Conservation (phyloP, 2,113 vertebrate genomes). For the Ceyx melanurus region DNA sequence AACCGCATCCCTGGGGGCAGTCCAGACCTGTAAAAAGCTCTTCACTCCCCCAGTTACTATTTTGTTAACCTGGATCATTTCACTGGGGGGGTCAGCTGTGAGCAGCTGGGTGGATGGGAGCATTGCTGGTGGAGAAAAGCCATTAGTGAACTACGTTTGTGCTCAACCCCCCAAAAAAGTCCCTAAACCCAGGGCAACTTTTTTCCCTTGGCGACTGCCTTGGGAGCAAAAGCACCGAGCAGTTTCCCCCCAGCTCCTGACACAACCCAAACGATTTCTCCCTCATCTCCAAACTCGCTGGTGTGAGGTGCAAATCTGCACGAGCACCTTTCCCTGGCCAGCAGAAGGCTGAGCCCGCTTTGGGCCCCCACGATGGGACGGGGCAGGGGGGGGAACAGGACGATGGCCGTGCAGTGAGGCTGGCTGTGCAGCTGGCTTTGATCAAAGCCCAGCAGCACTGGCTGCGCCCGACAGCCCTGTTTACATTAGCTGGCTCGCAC, state of each 20-base stretch:
- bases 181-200: neutral
- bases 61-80: neutral
- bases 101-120: rapidly evolving
- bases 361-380: rapidly evolving
- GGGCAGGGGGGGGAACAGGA: neutral
- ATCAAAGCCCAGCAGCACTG: slow-evolving; percentile 28
- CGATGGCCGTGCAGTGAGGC: neutral
- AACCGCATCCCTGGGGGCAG: neutral
- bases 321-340: neutral
- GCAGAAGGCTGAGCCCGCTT: neutral
- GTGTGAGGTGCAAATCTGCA: rapidly evolving
- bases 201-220: neutral
- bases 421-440: neutral
- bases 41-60: rapidly evolving
- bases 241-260: neutral
- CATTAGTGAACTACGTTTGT: neutral
- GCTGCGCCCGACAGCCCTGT: neutral
- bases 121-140: neutral
- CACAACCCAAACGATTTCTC: rapidly evolving
- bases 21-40: neutral
- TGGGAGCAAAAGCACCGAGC: neutral
- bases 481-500: neutral
- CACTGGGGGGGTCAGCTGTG: rapidly evolving
- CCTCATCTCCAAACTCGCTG: rapidly evolving
- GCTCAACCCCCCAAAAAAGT: neutral